Evolutionary conservation across 2,888 invertebrate genomes (phyloP), one percentile per base, ranked within the genome.

Genomic region (Ophion slaviceki): DNA sequence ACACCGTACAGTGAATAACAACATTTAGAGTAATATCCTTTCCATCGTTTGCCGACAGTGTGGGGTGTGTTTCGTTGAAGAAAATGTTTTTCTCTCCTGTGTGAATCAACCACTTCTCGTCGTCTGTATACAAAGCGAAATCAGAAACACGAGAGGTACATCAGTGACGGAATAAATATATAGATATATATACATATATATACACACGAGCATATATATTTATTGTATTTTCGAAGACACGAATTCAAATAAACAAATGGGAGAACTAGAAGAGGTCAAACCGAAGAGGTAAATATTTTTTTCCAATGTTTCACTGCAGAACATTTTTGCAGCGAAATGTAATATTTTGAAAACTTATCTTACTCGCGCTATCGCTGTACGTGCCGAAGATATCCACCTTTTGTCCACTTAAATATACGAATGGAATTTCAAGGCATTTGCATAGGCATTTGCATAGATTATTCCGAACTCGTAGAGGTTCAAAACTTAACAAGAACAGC

Each of bases 201-300:
- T 32, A 32, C 32, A 32, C 32, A 0, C 2, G 32, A 2, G 32
- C 4, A 32, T 45, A 62, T 67, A 71, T 57, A 36, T 64, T 20
- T 2, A 59, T 24, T 20, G 14, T 32, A 76, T 32, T 40, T 67
- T 53, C 72, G 66, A 71, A 72, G 47, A 36, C 28, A 40, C 45
- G 20, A 64, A 28, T 57, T 45, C 20, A 14, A 82, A 61, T 68
- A 8, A 82, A 40, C 80, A 64, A 82, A 86, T 86, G 85, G 85
- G 82, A 68, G 85, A 86, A 62, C 28, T 86, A 40, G 85, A 86
- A 24, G 32, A 80, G 45, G 77, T 76, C 71, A 77, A 74, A 62
- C 77, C 85, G n/a, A 74, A 47, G 68, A 82, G 85, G 85, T 86
- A 77, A 80, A 81, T 78, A 67, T 36, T 68, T 0, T 28, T 62